A percentile compares a stretch with the other conserved stretches of the same genome.
Conservation (phyloP, 2,888 invertebrate species). For the Apamea anceps region DNA sequence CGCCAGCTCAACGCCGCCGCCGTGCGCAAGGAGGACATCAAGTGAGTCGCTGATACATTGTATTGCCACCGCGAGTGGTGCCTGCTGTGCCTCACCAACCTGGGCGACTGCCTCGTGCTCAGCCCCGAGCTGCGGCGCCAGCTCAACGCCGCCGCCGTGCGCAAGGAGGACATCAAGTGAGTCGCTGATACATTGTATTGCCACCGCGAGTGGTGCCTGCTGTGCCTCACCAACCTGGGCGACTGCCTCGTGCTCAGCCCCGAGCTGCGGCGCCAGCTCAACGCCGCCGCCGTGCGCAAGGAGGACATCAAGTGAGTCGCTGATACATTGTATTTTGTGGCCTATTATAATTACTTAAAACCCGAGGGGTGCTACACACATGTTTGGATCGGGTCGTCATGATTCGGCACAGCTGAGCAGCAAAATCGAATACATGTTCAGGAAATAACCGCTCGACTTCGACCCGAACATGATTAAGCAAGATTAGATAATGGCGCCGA, state of each 20-base stretch:
- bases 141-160: too few relatives aligned
- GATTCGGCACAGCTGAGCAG: not conserved
- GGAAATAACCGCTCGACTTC: not conserved
- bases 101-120: too few relatives aligned
- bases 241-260: conserved; percentile 97
- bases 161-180: too few relatives aligned
- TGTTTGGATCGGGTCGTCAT: not conserved
- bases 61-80: too few relatives aligned
- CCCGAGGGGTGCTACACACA: not conserved
- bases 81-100: too few relatives aligned
- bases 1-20: too few relatives aligned
- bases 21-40: too few relatives aligned
- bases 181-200: too few relatives aligned
- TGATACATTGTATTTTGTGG: not conserved
- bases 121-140: too few relatives aligned
- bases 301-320: conserved; percentile 96
- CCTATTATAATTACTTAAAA: not conserved
- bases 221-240: conserved; percentile 98
- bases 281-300: conserved; percentile 96
- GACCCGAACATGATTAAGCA: not conserved
- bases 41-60: too few relatives aligned
- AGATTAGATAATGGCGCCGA: too few relatives aligned
- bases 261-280: conserved; percentile 96
- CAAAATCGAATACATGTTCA: not conserved
- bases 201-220: conserved; percentile 96